These are phyloP conservation scores for Otus sunia DNA, from an alignment of 2,113 vertebrate species.

Conservation along the genomic window DNA sequence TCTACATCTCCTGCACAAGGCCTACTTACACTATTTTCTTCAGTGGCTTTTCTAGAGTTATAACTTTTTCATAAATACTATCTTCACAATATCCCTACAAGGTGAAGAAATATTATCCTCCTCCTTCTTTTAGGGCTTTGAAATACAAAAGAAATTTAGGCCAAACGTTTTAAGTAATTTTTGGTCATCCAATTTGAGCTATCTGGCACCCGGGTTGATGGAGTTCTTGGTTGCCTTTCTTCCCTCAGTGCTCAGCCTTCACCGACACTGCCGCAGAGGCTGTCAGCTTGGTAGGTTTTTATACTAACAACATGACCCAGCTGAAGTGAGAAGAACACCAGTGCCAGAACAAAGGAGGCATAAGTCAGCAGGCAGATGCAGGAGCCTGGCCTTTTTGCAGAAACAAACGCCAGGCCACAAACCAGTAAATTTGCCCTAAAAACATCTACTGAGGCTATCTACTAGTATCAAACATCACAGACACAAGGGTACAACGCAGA, in stretches of 20 bases:
- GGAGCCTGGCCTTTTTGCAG: not conserved
- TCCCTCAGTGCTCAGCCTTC: rapidly evolving
- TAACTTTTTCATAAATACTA: not conserved
- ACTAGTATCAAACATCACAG: too few relatives aligned
- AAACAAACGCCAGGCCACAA: not conserved
- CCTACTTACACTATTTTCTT: too few relatives aligned
- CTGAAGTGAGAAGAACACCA: not conserved
- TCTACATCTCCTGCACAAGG: not conserved
- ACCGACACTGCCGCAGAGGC: rapidly evolving
- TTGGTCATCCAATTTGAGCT: too few relatives aligned
- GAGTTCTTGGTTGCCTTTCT: not conserved
- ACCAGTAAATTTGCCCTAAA: not conserved
- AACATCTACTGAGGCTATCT: too few relatives aligned
- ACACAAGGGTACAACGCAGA: not conserved
- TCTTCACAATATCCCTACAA: not conserved
- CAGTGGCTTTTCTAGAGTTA: not conserved
- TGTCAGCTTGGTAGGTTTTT: not conserved
- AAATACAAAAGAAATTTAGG: not conserved
- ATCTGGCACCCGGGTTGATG: not conserved
- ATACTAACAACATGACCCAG: not conserved
- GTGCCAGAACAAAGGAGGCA: not conserved
- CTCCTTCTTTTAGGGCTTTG: too few relatives aligned
- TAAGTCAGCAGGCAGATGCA: not conserved
- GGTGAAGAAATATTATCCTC: not conserved
- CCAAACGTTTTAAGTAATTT: not conserved